Evolutionary conservation across 2,113 vertebrate species (phyloP), one percentile per base, ranked within the genome.

Genomic region (Electrona antarctica): DNA sequence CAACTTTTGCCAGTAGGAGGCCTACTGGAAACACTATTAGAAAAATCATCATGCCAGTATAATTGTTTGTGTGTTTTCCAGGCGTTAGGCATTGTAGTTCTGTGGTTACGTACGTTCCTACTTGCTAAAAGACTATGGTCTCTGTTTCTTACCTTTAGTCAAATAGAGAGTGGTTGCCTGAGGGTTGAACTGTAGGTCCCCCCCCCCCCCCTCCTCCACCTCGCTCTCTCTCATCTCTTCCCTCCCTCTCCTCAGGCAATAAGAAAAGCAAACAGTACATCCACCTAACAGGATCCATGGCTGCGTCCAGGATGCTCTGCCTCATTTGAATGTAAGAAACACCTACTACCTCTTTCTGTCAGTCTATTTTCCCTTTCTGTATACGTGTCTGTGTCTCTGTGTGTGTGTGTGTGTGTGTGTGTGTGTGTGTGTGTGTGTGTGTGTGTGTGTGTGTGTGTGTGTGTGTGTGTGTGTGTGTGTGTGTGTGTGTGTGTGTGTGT

Each of bases 281-380:
- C 86, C 82, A 73, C 72, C 85, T 77, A 89, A 89, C 90, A 90
- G 90, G 90, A 91, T 91, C 90, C 33, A 41, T 41, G 33, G 3
- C 5, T 2, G 33, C 33, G 3, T 41, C 33, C 90, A 91, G 88
- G 90, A 91, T 91, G 87, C 87, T 60, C 72, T 13, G 83, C 74
- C 69, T 89, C 83, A 88, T 91, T 91, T 88, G 87, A 87, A 90
- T 89, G 51, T 14, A n/a, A 79, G 77, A 88, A 85, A 80, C 80
- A 78, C 6, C n/a, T 82, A 76, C 73, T 82, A 80, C 82, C 82
- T 75, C 69, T 59, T 21, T 45, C 55, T 15, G 15, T 12, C 12
- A 68, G n/a, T 51, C 62, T 0, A 50, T 13, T 15, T n/a, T 12
- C 21, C 21, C 21, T 41, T 41, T 41, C 57, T 59, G 8, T 21